Evolutionary conservation across 2,113 vertebrate species (phyloP).

Genomic region (Stigmatopora nigra): DNA sequence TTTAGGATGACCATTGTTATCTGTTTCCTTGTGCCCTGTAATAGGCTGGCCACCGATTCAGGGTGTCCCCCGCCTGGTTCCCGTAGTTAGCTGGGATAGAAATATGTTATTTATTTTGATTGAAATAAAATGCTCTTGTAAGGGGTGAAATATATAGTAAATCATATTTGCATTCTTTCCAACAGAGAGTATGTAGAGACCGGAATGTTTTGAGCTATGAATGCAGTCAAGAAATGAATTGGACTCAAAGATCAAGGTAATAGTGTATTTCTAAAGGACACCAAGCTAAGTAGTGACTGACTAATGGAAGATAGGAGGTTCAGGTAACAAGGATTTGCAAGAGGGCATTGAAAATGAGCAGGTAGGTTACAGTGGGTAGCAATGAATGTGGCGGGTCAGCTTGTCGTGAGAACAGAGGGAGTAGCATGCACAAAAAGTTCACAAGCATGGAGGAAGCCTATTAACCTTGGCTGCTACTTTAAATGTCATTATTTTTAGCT

Average conservation of each 20-base stretch:
- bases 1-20: no score
- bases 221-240: neutral
- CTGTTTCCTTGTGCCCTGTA: no score
- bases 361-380: slow-evolving; percentile 32
- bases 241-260: neutral
- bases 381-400: slow-evolving; percentile 55
- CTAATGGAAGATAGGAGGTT: slow-evolving; percentile 20
- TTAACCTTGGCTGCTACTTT: slow-evolving; percentile 96
- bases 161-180: neutral
- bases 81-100: no score
- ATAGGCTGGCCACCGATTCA: no score
- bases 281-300: slow-evolving; percentile 4
- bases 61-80: no score
- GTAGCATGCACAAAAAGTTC: slow-evolving; percentile 63
- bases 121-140: no score
- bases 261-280: neutral
- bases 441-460: slow-evolving; percentile 77
- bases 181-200: neutral
- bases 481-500: slow-evolving; percentile 97
- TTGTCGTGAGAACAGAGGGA: slow-evolving; percentile 44
- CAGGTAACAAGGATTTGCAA: slow-evolving; percentile 9
- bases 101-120: no score
- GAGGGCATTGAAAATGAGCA: slow-evolving; percentile 15
- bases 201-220: no score
- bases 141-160: neutral